A percentile compares a stretch with the other conserved stretches of the same genome.
Evolutionary conservation across 2,888 invertebrate species (phyloP).

Genomic region (Allophyes oxyacanthae): DNA sequence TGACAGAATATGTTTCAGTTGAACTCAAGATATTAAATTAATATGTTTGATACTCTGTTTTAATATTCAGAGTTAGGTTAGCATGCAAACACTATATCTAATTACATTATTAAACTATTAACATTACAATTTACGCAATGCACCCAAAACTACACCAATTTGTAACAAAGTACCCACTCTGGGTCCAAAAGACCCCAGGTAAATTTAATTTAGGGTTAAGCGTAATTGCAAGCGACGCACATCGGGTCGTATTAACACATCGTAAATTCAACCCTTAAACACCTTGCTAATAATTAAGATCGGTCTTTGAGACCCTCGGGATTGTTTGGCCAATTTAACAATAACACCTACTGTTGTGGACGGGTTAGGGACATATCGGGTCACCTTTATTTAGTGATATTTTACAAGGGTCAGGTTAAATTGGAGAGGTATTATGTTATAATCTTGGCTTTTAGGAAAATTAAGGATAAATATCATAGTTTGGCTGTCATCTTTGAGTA

Average conservation of each 20-base stretch:
- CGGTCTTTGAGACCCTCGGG: slow-evolving; percentile 71
- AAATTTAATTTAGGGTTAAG: slow-evolving; percentile 83
- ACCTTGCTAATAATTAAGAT: slow-evolving; percentile 88
- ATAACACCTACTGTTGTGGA: slow-evolving; percentile 71
- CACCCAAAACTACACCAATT: slow-evolving; percentile 53
- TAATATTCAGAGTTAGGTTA: too few relatives aligned
- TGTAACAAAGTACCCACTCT: slow-evolving; percentile 50
- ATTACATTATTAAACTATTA: slow-evolving; percentile 24
- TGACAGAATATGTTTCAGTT: too few relatives aligned
- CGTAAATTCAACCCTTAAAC: slow-evolving; percentile 86
- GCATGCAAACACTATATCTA: background rate
- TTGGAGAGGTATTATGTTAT: slow-evolving; percentile 38
- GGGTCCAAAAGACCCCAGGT: slow-evolving; percentile 77
- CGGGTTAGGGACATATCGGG: slow-evolving; percentile 70
- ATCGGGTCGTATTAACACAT: slow-evolving; percentile 84
- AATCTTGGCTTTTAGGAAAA: slow-evolving; percentile 6
- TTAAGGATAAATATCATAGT: too few relatives aligned
- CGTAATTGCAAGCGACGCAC: slow-evolving; percentile 80
- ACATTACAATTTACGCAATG: slow-evolving; percentile 32
- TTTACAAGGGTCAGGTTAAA: slow-evolving; percentile 60
- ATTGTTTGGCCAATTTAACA: slow-evolving; percentile 79
- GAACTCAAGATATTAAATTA: too few relatives aligned
- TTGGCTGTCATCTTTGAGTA: too few relatives aligned
- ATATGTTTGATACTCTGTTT: too few relatives aligned
- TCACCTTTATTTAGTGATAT: slow-evolving; percentile 72